Evolutionary conservation across 1,140 invertebrate genomes (phyloP), one percentile per base, ranked within the genome.

Genomic region (Thrips palmi): DNA sequence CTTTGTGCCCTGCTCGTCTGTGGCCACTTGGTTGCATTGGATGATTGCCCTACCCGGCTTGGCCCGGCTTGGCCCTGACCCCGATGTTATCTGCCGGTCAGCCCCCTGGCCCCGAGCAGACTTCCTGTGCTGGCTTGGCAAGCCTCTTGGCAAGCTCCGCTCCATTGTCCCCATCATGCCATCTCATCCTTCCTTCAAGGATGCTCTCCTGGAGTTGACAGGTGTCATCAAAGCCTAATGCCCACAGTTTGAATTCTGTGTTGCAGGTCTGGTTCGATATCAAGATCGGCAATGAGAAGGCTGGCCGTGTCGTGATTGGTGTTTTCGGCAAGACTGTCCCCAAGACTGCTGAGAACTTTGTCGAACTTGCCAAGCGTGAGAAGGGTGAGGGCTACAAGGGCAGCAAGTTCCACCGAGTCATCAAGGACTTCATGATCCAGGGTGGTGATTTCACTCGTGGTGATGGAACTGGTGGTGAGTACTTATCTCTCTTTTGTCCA

Each of bases 391-490:
- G 83, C 7, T 89, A 79, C 61, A 84, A 84, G 52, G 83, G 82
- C 33, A 84, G 79, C 58, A 81, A 78, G 59, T 92, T 94, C 66
- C 88, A 94, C 54, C 64, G 88, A 48, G 78, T 94, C 14, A 93
- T 94, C 56, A 77, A 77, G 47, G 84, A 92, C 49, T 93, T 94
- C 50, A 93, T 94, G 87, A 87, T 92, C 46, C 88, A 94, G 64
- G 86, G 85, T 49, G 82, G 87, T 39, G 87, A 92, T 54, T 91
- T 91, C 52, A 91, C 86, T 4, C 84, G 77, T 55, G 83, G 83
- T 36, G 86, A 92, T 64, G 87, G 86, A 47, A 89, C 84, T 53
- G 86, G 86, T 60, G 83, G 79, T 74, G 58, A 56, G 46, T 54
- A 46, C 36, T 42, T 45, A 25, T 52, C 10, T n/a, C 23, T 37